phyloP scores from a whole-genome alignment of 2,888 invertebrate species.

The Oligia fasciuncula region DNA sequence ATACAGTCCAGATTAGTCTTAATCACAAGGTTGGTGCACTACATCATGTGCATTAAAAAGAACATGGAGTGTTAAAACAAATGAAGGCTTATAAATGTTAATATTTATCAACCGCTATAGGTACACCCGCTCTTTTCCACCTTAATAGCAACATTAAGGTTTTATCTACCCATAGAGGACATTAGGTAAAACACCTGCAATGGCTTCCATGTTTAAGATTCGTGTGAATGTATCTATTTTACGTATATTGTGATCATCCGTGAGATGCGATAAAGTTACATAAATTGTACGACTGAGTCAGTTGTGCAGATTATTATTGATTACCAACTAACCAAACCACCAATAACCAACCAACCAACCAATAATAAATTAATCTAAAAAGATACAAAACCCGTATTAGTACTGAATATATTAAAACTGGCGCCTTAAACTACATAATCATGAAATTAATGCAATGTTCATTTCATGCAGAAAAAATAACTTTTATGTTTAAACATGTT shows the following conservation, averaged over 20 bases:
- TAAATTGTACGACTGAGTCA: not conserved
- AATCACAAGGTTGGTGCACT: not conserved
- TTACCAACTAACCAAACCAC: too few relatives aligned
- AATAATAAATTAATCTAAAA: slow-evolving; percentile 1
- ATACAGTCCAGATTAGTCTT: slow-evolving; percentile 19
- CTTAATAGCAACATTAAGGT: slow-evolving; percentile 12
- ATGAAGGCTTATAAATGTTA: not conserved
- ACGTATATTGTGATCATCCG: slow-evolving; percentile 1
- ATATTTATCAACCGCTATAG: not conserved
- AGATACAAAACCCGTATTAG: slow-evolving; percentile 8
- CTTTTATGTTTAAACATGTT: not conserved
- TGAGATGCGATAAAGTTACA: not conserved
- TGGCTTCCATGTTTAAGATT: slow-evolving; percentile 16
- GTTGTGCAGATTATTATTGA: not conserved
- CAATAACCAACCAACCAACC: too few relatives aligned
- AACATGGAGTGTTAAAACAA: not conserved
- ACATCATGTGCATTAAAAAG: not conserved
- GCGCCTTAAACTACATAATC: not conserved
- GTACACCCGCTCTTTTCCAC: not conserved
- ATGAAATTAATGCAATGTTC: slow-evolving; percentile 7
- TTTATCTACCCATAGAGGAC: slow-evolving; percentile 21
- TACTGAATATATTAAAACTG: slow-evolving; percentile 16
- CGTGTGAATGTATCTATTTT: slow-evolving; percentile 19
- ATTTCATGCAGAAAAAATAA: not conserved
- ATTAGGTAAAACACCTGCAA: slow-evolving; percentile 2